Conservation (phyloP, 2,113 vertebrate genomes). For the Chunga burmeisteri region DNA sequence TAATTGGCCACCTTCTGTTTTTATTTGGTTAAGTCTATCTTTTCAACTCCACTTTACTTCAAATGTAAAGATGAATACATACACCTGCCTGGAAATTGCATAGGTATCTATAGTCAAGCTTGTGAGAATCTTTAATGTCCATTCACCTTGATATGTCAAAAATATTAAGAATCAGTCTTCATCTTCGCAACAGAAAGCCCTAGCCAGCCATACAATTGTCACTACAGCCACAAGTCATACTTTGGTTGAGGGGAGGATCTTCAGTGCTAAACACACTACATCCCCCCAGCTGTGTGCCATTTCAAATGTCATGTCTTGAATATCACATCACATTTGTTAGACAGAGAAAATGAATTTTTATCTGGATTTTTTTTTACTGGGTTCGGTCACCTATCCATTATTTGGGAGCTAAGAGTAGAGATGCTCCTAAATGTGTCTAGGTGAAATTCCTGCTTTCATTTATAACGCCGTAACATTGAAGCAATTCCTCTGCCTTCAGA, state of each 20-base stretch:
- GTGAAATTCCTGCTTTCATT: background rate
- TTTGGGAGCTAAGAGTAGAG: background rate
- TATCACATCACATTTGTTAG: background rate
- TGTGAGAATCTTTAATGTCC: background rate
- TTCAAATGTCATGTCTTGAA: background rate
- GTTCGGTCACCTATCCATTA: background rate
- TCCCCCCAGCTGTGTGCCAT: too few species aligned
- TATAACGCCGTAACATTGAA: background rate
- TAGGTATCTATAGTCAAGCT: background rate
- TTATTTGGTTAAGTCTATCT: background rate
- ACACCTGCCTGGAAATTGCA: background rate
- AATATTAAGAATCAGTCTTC: background rate
- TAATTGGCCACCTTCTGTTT: background rate
- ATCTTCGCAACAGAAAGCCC: background rate
- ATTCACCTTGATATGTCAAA: background rate
- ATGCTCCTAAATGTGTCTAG: background rate
- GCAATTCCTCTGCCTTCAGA: background rate
- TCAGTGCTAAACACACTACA: background rate
- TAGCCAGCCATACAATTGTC: background rate
- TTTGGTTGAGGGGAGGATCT: background rate
- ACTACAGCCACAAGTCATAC: background rate
- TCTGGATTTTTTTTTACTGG: background rate
- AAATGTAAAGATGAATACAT: background rate
- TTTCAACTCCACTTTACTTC: background rate
- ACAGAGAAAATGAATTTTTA: background rate